phyloP scores from a whole-genome alignment of 2,797 vertebrate genomes.

The Sarcophilus harrisii region DNA sequence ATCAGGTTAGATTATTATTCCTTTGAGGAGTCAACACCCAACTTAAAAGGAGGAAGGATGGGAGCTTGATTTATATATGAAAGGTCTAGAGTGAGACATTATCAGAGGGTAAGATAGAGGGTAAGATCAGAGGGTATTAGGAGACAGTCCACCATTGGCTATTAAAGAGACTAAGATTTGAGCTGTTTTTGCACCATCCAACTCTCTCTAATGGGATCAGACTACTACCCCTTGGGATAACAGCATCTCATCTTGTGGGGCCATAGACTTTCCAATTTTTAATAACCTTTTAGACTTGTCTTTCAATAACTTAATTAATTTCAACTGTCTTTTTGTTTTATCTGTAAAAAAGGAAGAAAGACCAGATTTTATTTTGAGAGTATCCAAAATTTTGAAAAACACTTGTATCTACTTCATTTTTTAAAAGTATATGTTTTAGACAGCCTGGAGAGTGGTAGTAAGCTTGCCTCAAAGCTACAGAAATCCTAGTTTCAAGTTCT shows the following conservation, averaged over 20 bases:
- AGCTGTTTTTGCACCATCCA: neutral
- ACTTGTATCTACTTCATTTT: neutral
- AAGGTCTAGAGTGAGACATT: neutral
- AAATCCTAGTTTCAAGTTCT: neutral
- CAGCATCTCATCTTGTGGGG: neutral
- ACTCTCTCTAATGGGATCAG: neutral
- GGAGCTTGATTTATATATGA: neutral
- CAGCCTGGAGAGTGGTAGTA: neutral
- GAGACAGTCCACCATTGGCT: neutral
- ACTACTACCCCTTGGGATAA: neutral
- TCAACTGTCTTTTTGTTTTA: neutral
- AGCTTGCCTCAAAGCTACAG: neutral
- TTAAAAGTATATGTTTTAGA: slow-evolving; percentile 5
- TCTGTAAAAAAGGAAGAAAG: neutral
- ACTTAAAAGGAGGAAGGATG: neutral
- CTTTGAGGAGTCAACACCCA: neutral
- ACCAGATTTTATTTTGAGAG: neutral
- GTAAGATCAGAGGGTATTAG: neutral
- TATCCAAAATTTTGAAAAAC: neutral
- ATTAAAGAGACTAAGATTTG: neutral
- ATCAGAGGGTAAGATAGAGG: neutral
- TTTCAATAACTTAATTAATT: neutral
- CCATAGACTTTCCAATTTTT: neutral
- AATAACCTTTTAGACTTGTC: neutral
- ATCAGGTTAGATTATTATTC: neutral